phyloP scores from a whole-genome alignment of 2,797 vertebrate species.

The Florisuga fusca region DNA sequence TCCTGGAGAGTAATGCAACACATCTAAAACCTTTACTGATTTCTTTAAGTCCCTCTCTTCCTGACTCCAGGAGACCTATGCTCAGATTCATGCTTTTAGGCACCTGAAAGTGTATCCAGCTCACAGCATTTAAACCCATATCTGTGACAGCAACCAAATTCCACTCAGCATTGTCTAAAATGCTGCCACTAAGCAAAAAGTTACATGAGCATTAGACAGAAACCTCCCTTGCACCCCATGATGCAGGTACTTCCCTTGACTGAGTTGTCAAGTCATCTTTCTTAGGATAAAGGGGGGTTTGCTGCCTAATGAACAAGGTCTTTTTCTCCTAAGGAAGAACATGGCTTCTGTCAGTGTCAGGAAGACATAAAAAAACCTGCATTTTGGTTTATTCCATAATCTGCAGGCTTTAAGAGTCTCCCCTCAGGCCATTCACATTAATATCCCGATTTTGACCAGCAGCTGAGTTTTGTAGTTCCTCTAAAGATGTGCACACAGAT shows the following conservation, averaged over 20 bases:
- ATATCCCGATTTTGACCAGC: not conserved
- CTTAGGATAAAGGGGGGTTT: conserved; percentile 1
- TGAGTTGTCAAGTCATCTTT: not conserved
- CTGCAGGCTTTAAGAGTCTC: not conserved
- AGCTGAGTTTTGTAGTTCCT: not conserved
- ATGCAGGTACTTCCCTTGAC: not conserved
- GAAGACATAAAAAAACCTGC: conserved; percentile 16
- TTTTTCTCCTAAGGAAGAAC: conserved; percentile 17
- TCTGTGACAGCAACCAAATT: not conserved
- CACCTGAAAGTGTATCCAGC: not conserved
- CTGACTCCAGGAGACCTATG: not conserved
- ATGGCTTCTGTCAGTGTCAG: not conserved
- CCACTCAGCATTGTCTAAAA: not conserved
- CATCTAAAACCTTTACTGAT: not conserved
- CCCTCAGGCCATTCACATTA: not conserved
- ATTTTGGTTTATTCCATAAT: conserved; percentile 13
- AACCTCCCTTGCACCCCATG: not conserved
- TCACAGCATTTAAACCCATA: not conserved
- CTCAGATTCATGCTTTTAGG: not conserved
- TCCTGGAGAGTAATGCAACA: not conserved
- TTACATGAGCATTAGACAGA: not conserved
- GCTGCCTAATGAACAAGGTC: conserved; percentile 35
- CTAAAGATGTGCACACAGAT: not conserved
- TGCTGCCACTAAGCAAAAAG: not conserved
- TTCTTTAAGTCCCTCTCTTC: not conserved